Conservation (phyloP, 2,113 vertebrate species). For the Poeciliopsis retropinna region DNA sequence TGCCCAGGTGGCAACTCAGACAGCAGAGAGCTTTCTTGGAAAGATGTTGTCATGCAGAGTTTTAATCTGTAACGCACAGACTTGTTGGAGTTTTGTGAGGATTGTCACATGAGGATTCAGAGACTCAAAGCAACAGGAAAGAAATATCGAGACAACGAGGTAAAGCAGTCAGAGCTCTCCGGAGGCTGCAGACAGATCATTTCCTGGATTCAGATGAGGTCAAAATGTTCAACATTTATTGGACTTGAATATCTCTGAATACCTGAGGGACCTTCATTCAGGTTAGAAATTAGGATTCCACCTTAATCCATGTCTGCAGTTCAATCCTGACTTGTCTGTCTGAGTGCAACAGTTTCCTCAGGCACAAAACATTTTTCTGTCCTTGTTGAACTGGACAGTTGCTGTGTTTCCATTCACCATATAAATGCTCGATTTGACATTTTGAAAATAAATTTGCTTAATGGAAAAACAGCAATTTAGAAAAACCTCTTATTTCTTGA, state of each 20-base stretch:
- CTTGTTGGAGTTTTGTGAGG: background rate
- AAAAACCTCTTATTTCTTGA: too few species aligned
- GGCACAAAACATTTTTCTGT: slow-evolving; percentile 3
- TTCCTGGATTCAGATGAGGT: slow-evolving; percentile 42
- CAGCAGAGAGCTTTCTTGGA: background rate
- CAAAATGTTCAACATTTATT: slow-evolving; percentile 18
- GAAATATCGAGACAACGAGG: background rate
- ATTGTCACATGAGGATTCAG: background rate
- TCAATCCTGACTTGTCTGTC: slow-evolving; percentile 7
- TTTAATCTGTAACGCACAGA: background rate
- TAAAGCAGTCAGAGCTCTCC: background rate
- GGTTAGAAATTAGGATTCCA: slow-evolving; percentile 14
- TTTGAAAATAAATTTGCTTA: too few species aligned
- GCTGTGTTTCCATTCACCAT: too few species aligned
- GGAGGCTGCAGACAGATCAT: slow-evolving; percentile 43
- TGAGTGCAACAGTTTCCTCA: background rate
- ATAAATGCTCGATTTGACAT: too few species aligned
- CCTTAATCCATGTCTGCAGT: slow-evolving; percentile 22
- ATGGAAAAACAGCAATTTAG: too few species aligned
- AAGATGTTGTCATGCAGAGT: background rate
- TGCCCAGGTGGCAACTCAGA: background rate
- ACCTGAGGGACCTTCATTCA: slow-evolving; percentile 20
- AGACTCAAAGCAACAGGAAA: background rate
- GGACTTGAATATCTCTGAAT: background rate
- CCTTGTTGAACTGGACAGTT: background rate